phyloP scores from a whole-genome alignment of 2,113 vertebrate species.

The Bungarus multicinctus region DNA sequence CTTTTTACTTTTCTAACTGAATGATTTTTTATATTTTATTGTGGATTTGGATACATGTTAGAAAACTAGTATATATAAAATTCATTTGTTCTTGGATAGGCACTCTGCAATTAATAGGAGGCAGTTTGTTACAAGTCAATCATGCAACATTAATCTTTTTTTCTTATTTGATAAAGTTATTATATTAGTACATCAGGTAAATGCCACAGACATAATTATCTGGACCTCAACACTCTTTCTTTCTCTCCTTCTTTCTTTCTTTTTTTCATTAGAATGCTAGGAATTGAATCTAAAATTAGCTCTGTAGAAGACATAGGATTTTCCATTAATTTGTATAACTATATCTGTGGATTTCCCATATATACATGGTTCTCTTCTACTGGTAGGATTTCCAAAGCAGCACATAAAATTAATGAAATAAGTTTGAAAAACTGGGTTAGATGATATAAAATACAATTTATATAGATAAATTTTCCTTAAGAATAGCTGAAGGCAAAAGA shows the following conservation, averaged over 20 bases:
- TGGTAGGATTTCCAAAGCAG: neutral
- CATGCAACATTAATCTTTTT: neutral
- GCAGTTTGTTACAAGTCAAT: neutral
- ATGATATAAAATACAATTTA: neutral
- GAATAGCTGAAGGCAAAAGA: neutral
- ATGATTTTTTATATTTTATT: neutral
- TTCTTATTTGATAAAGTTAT: neutral
- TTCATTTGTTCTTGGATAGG: neutral
- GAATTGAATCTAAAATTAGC: neutral
- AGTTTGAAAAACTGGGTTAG: neutral
- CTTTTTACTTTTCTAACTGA: neutral
- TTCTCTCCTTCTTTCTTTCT: neutral
- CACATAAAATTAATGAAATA: neutral
- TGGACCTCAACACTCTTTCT: neutral
- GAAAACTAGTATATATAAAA: neutral
- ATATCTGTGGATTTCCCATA: neutral
- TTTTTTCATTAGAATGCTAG: too few species aligned
- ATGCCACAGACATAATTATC: neutral
- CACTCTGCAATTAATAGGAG: neutral
- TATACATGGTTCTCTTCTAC: neutral
- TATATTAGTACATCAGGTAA: neutral
- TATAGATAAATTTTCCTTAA: neutral
- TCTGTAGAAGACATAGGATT: neutral
- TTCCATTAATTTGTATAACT: neutral
- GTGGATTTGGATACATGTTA: neutral